Conservation (phyloP, 2,888 invertebrate genomes). For the Pyrrhosoma nymphula region DNA sequence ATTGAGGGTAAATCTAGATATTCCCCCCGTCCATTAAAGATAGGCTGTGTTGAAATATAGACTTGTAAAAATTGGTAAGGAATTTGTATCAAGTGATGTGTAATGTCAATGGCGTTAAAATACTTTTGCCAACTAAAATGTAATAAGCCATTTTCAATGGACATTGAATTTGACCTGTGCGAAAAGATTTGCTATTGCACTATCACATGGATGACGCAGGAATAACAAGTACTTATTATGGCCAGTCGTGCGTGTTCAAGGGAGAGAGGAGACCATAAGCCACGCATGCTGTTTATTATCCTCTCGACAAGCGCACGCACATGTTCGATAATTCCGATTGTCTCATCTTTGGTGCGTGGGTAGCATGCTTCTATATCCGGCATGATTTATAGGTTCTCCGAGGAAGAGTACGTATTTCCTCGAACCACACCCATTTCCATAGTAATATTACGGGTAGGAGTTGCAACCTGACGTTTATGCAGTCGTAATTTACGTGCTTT, state of each 20-base stretch:
- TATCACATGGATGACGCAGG: not conserved
- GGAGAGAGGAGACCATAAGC: not conserved
- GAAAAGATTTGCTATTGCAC: not conserved
- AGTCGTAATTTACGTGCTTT: not conserved
- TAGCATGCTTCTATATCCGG: constrained; percentile 20
- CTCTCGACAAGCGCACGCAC: constrained; percentile 6
- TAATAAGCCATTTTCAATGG: not conserved
- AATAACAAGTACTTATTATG: not conserved
- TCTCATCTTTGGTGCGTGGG: constrained; percentile 56
- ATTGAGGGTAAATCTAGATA: too few species aligned
- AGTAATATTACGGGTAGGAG: not conserved
- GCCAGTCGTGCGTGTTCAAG: not conserved
- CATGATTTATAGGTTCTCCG: constrained; percentile 20
- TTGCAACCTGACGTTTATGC: constrained; percentile 39
- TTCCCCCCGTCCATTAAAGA: too few species aligned
- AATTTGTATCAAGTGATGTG: too few species aligned
- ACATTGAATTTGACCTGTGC: not conserved
- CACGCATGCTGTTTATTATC: constrained; percentile 24
- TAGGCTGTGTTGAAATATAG: too few species aligned
- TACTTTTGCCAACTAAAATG: not conserved
- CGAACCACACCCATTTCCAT: constrained; percentile 41
- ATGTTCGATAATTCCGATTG: constrained; percentile 51
- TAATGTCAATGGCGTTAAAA: not conserved
- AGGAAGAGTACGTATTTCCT: not conserved
- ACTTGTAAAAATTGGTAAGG: too few species aligned